Percentiles rank a stretch among this genome's conserved stretches.
These are phyloP conservation scores for Polydrusus tereticollis DNA, from an alignment of 2,888 invertebrate genomes.

Conservation along the genomic window DNA sequence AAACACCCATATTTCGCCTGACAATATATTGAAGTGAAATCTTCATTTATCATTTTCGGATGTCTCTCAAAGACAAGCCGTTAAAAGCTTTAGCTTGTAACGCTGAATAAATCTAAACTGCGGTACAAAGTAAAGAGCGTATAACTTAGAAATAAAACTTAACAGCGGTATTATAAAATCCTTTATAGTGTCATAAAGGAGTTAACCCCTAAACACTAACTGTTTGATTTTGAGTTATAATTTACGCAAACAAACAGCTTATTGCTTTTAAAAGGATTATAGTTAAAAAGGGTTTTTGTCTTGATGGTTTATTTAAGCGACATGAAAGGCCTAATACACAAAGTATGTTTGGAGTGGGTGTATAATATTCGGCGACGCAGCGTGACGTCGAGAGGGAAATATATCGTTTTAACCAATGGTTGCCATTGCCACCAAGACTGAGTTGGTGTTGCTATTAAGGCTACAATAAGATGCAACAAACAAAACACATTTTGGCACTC, in stretches of 20 bases:
- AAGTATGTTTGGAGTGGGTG: neutral
- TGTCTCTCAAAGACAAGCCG: constrained; percentile 30
- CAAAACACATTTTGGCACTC: too few relatives aligned
- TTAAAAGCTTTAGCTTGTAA: constrained; percentile 46
- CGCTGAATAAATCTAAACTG: constrained; percentile 30
- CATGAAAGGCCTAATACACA: neutral
- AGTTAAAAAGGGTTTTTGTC: constrained; percentile 5
- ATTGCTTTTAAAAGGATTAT: constrained; percentile 17
- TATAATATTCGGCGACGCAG: neutral
- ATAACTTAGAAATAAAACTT: constrained; percentile 25
- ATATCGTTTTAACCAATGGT: neutral
- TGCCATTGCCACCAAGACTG: too few relatives aligned
- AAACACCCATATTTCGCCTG: constrained; percentile 29
- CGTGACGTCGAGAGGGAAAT: neutral
- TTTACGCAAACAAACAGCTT: constrained; percentile 22
- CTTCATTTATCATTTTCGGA: constrained; percentile 42
- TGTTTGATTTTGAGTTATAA: constrained; percentile 15
- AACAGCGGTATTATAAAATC: constrained; percentile 5
- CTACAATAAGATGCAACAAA: too few relatives aligned
- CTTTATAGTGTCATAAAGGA: constrained; percentile 23
- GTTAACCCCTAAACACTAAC: constrained; percentile 14
- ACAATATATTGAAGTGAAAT: constrained; percentile 26
- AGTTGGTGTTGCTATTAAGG: neutral
- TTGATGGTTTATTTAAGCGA: neutral
- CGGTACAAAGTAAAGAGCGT: constrained; percentile 7